Evolutionary conservation across 1,140 invertebrate genomes (phyloP), one percentile per base, ranked within the genome.

Genomic region (Drosophila ambigua): DNA sequence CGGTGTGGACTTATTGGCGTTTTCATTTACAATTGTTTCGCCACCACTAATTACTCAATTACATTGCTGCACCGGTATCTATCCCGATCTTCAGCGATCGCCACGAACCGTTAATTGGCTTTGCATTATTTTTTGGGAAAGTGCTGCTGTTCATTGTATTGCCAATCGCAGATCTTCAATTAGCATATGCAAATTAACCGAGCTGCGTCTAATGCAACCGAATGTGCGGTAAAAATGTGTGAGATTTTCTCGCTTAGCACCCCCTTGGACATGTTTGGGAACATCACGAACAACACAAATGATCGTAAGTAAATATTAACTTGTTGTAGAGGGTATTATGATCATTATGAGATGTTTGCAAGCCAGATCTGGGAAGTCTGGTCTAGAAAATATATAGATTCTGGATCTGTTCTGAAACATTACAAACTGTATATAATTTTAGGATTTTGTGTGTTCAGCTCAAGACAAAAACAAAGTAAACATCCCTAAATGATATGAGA

Each of bases 11-110:
- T 49, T 45, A 50, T 62, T 72, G 51, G 26, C 23, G 50, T 49
- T 67, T 67, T 63, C 24, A 31, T 24, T 69, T 69, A 55, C 75
- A 65, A 83, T 79, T 79, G 80, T 83, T 82, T 64, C 26, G 52
- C 23, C 44, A 57, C 39, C 43, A 48, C 43, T 52, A 76, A 79
- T 79, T 76, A 59, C 51, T 72, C 53, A 69, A 62, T 73, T 66
- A 62, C 31, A 69, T 41, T 31, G 13, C 52, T 45, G 35, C 35
- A 39, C 53, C 20, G 26, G 46, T 60, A 64, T 55, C 55, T 52
- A 39, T 51, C 16, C 23, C 54, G 55, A 64, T 55, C 55, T 52
- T 28, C 35, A n/a, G 26, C 63, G 49, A 64, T 54, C 41, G 20
- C 13, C 43, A n/a, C 24, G 31, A 13, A 51, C 15, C 60, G 52